Base-by-base conservation (phyloP, 2,797 vertebrate species). In the Buceros bicornis region DNA sequence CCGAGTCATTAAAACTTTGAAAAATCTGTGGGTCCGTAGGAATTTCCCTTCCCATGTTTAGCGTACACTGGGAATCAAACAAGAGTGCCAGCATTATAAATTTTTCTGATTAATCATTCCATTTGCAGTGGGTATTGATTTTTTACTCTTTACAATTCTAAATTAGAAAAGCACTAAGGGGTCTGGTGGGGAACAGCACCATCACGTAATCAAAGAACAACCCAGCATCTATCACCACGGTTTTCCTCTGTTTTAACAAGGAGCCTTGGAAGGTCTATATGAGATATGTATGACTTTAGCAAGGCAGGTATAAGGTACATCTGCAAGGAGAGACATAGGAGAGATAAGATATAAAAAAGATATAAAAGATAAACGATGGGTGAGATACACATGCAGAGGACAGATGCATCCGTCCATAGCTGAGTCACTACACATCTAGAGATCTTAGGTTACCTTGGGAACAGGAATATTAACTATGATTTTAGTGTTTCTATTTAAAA, bases 181-280 rank as follows among this genome's bases (percentile, higher is more conserved):
- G 17, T 29, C 42, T 65, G 9, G 13, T n/a, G 54, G 33, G 53
- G 29, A 74, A 48, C 56, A 13, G 65, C 67, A 64, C 64, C n/a
- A 18, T 16, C 40, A 25, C 1, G 1, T n/a, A 35, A 53, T 31
- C 8, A 20, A 79, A 71, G 43, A 50, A 43, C 54, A 70, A 2
- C 4, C 13, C 72, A 56, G 12, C 4, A 16, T 28, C 33, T 37
- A 6, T 45, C 50, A 57, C 26, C 0, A 0, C 19, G 10, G 10
- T 22, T 61, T 82, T 80, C 73, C 10, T 72, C 35, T 40, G 3
- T 64, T 73, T 60, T 74, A 61, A 15, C 37, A 40, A 33, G 50
- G 21, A 29, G 24, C 82, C 43, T 25, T 18, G 8, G 16, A 22
- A 67, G 13, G 48, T 5, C 67, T 33, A 42, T 17, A 19, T 6